Evolutionary conservation across 2,113 vertebrate genomes (phyloP), one percentile per base, ranked within the genome.

Genomic region (Dromaius novaehollandiae): DNA sequence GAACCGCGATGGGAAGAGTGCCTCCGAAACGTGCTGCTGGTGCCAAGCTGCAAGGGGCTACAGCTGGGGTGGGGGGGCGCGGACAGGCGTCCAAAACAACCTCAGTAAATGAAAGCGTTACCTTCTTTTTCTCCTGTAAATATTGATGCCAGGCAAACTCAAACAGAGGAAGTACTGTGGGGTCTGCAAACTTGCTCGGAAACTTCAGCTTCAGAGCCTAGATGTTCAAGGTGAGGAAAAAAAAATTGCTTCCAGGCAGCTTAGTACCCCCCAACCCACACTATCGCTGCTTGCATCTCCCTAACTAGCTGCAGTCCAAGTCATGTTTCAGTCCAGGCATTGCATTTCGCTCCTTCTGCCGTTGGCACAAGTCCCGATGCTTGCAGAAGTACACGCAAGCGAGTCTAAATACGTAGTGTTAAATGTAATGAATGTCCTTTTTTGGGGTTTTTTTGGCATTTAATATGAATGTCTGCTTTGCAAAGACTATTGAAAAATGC

Each of bases 111-210:
- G 5, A 50, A 50, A 46, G 40, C 69, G 36, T 96, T 97, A 98
- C 98, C 98, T 97, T 91, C 95, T 98, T 98, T 70, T 96, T 98
- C 90, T 98, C 88, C 65, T 94, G 91, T 64, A 98, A 95, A 97
- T 98, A 98, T 60, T 97, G 94, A 88, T 93, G 50, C 98, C 97
- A 98, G 46, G 97, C 97, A 96, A 97, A 98, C 91, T 98, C 98
- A 71, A 96, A 95, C 68, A 98, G 95, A 68, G 98, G 98, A 77
- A 95, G 56, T 82, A 98, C 64, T 64, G 97, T 71, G 58, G 97
- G 96, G 28, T 98, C 96, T 95, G 96, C 95, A 92, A 98, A 97
- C 68, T 90, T 97, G 50, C 71, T 84, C 80, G 98, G 97, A 92
- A 98, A 97, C 77, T 89, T 96, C 70, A 34, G 82, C 93, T 97